A percentile compares a stretch with the other conserved stretches of the same genome.
phyloP scores from a whole-genome alignment of 2,888 invertebrate species.

The Anorthoa munda region DNA sequence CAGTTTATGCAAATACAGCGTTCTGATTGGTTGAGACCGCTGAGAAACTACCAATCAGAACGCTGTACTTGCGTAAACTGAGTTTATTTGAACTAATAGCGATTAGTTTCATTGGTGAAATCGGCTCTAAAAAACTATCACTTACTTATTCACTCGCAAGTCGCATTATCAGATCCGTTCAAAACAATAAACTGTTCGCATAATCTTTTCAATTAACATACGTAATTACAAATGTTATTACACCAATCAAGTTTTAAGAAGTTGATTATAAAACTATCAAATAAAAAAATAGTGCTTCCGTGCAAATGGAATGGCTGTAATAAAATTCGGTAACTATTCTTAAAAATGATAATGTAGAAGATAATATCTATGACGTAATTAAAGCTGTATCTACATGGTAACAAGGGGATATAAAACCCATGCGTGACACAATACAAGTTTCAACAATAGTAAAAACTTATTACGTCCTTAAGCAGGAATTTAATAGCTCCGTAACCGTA shows the following conservation, averaged over 20 bases:
- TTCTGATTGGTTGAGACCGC: too few species aligned
- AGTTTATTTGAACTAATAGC: too few species aligned
- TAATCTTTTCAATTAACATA: constrained; percentile 42
- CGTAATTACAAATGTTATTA: constrained; percentile 53
- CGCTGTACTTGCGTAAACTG: too few species aligned
- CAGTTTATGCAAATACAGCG: too few species aligned
- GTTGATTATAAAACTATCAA: constrained; percentile 62
- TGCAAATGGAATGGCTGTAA: constrained; percentile 59
- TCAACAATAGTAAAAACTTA: constrained; percentile 64
- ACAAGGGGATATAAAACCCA: constrained; percentile 56
- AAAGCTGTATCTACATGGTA: constrained; percentile 45
- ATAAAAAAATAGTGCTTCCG: constrained; percentile 57
- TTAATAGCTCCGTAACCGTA: constrained; percentile 57
- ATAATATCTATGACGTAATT: constrained; percentile 43
- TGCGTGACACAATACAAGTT: constrained; percentile 60
- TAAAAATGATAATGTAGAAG: constrained; percentile 28
- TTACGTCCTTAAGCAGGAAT: constrained; percentile 58
- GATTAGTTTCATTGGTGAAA: too few species aligned
- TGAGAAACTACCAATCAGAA: too few species aligned
- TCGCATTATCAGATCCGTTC: constrained; percentile 2
- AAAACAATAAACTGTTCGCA: constrained; percentile 27
- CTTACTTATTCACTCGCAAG: constrained; percentile 23
- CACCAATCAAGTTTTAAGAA: constrained; percentile 44
- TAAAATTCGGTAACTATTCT: constrained; percentile 43
- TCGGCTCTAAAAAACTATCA: constrained; percentile 35